Evolutionary conservation across 2,888 invertebrate species (phyloP), one percentile per base, ranked within the genome.

Genomic region (Harpalus rufipes): DNA sequence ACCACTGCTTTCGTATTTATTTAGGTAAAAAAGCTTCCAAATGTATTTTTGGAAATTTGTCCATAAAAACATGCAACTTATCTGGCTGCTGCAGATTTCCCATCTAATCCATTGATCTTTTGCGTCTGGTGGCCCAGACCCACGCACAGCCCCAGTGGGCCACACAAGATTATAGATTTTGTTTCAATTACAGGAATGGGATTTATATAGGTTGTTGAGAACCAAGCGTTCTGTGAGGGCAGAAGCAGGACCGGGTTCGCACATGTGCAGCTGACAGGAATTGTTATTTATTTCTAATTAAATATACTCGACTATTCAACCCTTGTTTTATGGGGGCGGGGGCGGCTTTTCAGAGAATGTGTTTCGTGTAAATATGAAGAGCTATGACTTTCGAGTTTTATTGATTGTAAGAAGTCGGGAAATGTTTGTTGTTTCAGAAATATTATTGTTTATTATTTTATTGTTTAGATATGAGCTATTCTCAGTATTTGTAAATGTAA

Each of bases 111-210:
- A 18, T 61, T 61, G 59, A 61, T 61, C 59, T 56, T 14, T 56
- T 59, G 25, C 18, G 8, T 21, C 16, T 56, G 10, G 59, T 16
- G 59, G 14, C 63, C 16, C 63, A 25, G 21, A 63, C 7, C 63
- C 12, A 12, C 63, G 21, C 63, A 63, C 18, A 51, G 12, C 2
- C 44, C 44, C 10, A 12, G 63, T 63, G 10, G 63, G 10, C 63
- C 63, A 63, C 61, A 61, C 16, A 39, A 74, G 74, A 83, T 83
- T 83, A 83, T 83, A 74, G 83, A 83, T 83, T 83, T 83, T 83
- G 83, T 83, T 83, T 83, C 83, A 83, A 83, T 83, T 83, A 83
- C 83, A 83, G 61, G 59, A 74, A 83, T 61, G 61, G 76, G 76
- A 83, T 83, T 83, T 83, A 83, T 83, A 83, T 68, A 72, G 58